Conservation (phyloP, 2,113 vertebrate species). For the Chrysemys picta region DNA sequence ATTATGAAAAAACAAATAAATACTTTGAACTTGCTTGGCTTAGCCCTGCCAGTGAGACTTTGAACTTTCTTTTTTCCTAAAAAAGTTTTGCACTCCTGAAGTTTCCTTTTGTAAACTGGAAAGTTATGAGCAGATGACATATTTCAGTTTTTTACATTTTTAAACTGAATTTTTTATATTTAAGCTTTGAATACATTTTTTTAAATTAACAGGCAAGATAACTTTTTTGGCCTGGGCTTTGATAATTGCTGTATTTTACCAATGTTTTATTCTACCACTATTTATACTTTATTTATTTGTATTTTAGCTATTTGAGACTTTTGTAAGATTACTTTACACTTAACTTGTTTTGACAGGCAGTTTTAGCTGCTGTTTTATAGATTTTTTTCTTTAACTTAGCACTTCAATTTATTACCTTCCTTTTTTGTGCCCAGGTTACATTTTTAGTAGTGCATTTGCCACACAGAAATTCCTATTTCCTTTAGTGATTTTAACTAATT, state of each 20-base stretch:
- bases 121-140: neutral
- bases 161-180: neutral
- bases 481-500: neutral
- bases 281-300: too few relatives aligned
- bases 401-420: neutral
- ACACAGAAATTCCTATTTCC: neutral
- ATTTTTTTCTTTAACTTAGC: neutral
- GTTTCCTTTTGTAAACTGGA: neutral
- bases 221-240: too few relatives aligned
- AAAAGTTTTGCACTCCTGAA: neutral
- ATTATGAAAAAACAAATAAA: neutral
- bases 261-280: too few relatives aligned
- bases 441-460: neutral
- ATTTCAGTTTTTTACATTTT: neutral
- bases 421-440: neutral
- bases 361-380: neutral
- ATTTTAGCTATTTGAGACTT: too few relatives aligned
- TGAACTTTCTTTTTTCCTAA: neutral
- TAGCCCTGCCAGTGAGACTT: neutral
- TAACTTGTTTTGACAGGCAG: neutral
- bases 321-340: neutral
- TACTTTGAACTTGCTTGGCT: neutral
- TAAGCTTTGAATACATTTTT: neutral
- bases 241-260: too few relatives aligned
- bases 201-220: too few relatives aligned